A percentile compares a stretch with the other conserved stretches of the same genome.
Evolutionary conservation across 2,797 vertebrate genomes (phyloP).

Genomic region (Pseudochirops cupreus): DNA sequence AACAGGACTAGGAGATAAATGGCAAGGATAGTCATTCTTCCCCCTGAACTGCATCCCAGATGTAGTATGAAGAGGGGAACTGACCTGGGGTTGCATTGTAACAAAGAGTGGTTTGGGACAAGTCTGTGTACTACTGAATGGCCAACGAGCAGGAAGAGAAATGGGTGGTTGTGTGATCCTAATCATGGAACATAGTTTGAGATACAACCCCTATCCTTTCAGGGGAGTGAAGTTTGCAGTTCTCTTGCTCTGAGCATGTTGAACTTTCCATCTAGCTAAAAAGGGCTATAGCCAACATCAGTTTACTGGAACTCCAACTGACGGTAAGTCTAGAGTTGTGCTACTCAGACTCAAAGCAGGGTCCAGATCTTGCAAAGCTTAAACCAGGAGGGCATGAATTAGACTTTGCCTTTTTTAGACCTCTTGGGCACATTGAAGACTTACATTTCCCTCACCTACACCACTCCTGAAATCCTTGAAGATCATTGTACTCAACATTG

Average conservation of each 20-base stretch:
- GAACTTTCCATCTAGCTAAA: background rate
- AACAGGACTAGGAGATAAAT: background rate
- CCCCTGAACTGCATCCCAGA: background rate
- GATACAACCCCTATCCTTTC: background rate
- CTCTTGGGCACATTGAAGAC: background rate
- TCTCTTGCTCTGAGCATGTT: background rate
- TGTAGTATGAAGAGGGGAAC: background rate
- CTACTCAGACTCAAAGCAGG: background rate
- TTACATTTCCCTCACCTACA: background rate
- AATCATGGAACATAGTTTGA: background rate
- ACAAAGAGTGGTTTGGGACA: background rate
- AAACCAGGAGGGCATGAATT: background rate
- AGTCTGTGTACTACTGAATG: background rate
- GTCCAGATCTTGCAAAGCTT: background rate
- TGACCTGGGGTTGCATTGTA: background rate
- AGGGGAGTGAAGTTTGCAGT: background rate
- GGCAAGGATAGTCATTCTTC: background rate
- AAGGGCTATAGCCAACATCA: background rate
- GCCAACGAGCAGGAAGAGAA: background rate
- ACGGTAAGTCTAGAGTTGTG: background rate
- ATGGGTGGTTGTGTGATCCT: background rate
- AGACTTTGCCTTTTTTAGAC: background rate
- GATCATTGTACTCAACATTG: background rate
- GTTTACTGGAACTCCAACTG: background rate
- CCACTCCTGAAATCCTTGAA: background rate